phyloP scores from a whole-genome alignment of 1,140 invertebrate species.

The Drosophila saltans region DNA sequence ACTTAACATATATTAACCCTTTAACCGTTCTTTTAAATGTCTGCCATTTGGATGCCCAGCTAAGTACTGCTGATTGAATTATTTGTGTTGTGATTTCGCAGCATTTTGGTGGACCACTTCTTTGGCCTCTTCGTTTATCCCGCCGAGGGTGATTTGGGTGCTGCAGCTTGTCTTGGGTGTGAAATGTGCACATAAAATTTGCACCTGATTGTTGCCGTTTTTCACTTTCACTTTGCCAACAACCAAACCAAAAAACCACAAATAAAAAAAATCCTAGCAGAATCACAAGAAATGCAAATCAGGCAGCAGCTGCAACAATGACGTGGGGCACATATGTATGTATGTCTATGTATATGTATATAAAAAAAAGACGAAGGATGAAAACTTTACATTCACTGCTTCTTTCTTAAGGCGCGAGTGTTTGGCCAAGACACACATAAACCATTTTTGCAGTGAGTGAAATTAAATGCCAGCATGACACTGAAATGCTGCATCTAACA shows the following conservation, averaged over 20 bases:
- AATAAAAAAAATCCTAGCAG: not conserved
- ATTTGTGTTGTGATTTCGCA: conserved; percentile 78
- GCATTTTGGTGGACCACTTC: conserved; percentile 58
- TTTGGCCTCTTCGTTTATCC: conserved; percentile 27
- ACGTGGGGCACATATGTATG: conserved; percentile 60
- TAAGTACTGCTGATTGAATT: conserved; percentile 80
- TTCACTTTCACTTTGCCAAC: conserved; percentile 63
- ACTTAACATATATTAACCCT: no score
- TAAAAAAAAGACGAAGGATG: not conserved
- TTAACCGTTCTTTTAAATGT: not conserved
- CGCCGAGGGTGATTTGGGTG: conserved; percentile 66
- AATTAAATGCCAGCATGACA: conserved; percentile 81
- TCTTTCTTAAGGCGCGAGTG: conserved; percentile 49
- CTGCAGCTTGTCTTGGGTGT: conserved; percentile 54
- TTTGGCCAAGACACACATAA: conserved; percentile 80
- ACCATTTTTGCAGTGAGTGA: conserved; percentile 78
- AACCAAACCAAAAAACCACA: conserved; percentile 25
- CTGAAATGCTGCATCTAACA: conserved; percentile 62
- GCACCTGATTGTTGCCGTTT: conserved; percentile 59
- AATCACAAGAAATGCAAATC: conserved; percentile 62
- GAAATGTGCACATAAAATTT: conserved; percentile 72
- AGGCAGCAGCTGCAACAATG: conserved; percentile 69
- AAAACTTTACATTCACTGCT: conserved; percentile 55
- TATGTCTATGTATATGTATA: not conserved
- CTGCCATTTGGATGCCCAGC: conserved; percentile 54